Conservation (phyloP, 2,113 vertebrate species). For the Athene cunicularia region DNA sequence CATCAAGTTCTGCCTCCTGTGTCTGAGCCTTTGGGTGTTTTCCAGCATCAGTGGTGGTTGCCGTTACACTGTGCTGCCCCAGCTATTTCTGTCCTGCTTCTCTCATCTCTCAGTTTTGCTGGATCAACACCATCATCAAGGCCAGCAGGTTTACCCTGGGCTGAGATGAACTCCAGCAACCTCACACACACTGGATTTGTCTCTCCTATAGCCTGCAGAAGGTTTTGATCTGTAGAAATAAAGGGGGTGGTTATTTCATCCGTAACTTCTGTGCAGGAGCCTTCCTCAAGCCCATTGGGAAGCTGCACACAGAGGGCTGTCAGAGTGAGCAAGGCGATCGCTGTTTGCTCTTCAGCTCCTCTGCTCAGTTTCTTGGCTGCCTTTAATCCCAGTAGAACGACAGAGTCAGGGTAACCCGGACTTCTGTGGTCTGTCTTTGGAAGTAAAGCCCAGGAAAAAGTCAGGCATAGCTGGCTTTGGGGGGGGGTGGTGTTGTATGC, state of each 20-base stretch:
- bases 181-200: not conserved
- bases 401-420: not conserved
- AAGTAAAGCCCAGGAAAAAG: not conserved
- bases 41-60: not conserved
- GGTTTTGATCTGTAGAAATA: not conserved
- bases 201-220: not conserved
- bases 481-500: not conserved
- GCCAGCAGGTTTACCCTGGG: not conserved
- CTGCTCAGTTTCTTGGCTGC: not conserved
- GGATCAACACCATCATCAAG: not conserved
- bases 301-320: not conserved
- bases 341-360: not conserved
- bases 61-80: not conserved
- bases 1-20: not conserved
- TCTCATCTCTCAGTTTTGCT: constrained; percentile 17
- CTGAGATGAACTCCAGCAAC: not conserved
- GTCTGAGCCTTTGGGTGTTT: not conserved
- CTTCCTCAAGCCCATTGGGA: not conserved
- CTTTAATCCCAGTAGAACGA: not conserved
- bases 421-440: not conserved
- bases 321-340: not conserved
- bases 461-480: not conserved
- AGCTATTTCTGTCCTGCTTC: constrained; percentile 44
- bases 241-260: not conserved
- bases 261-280: not conserved